Evolutionary conservation across 2,888 invertebrate genomes (phyloP).

Genomic region (Itoplectis maculator): DNA sequence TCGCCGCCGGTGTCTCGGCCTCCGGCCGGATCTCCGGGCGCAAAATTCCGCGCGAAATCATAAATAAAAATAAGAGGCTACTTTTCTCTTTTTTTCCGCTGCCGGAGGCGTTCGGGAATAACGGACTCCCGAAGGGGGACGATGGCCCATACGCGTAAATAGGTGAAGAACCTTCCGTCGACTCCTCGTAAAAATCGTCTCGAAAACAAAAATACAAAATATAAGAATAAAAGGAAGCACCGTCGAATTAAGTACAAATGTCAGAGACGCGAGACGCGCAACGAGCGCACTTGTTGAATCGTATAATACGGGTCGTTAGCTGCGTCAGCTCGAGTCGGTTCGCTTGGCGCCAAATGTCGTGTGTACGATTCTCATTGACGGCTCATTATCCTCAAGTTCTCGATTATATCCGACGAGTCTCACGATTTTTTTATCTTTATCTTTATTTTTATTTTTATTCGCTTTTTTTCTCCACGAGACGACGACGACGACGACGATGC

Average conservation of each 20-base stretch:
- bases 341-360: constrained; percentile 71
- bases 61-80: constrained; percentile 26
- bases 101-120: no score
- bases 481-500: no score
- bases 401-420: neutral
- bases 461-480: neutral
- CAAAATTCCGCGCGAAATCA: constrained; percentile 6
- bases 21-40: neutral
- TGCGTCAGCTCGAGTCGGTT: constrained; percentile 48
- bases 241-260: constrained; percentile 35
- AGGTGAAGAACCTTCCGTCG: no score
- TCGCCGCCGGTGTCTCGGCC: constrained; percentile 1
- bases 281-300: constrained; percentile 65
- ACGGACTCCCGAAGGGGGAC: constrained; percentile 13
- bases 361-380: constrained; percentile 21
- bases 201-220: constrained; percentile 37
- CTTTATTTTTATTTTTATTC: neutral
- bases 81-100: neutral
- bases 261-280: constrained; percentile 10
- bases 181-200: constrained; percentile 47
- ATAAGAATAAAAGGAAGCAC: constrained; percentile 24
- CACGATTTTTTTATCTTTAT: neutral
- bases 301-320: constrained; percentile 62
- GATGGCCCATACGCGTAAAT: no score
- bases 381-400: constrained; percentile 3